These are phyloP conservation scores for Dicrostonyx torquatus DNA, from an alignment of 2,797 vertebrate genomes.

Conservation along the genomic window DNA sequence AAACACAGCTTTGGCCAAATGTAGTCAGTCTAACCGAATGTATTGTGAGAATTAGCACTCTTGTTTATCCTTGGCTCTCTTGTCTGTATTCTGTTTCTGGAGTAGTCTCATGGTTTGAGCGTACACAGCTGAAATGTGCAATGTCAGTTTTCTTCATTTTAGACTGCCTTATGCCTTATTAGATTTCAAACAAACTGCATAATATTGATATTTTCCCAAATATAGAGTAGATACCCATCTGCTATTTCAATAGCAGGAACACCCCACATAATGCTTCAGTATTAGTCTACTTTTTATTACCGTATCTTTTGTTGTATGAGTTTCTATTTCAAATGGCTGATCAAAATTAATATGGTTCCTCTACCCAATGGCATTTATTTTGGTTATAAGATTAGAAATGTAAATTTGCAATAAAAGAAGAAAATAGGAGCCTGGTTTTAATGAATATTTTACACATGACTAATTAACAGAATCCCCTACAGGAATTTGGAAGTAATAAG, in stretches of 20 bases:
- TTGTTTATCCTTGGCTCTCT: neutral
- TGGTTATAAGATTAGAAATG: constrained; percentile 89
- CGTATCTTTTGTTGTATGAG: constrained; percentile 78
- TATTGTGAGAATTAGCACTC: neutral
- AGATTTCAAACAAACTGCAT: neutral
- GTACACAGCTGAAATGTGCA: neutral
- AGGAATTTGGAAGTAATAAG: constrained; percentile 90
- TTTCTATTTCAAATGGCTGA: constrained; percentile 84
- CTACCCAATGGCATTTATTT: constrained; percentile 88
- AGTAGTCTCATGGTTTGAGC: neutral
- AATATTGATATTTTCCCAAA: constrained; percentile 50
- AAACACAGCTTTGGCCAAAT: neutral
- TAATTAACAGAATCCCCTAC: constrained; percentile 90
- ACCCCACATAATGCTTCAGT: constrained; percentile 60
- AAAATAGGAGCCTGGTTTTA: constrained; percentile 89
- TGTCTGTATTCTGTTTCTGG: constrained; percentile 10
- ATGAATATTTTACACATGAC: constrained; percentile 91
- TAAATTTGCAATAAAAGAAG: constrained; percentile 89
- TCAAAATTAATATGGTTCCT: constrained; percentile 87
- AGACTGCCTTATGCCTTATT: neutral
- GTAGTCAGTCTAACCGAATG: neutral
- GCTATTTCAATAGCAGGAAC: constrained; percentile 62
- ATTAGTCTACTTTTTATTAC: constrained; percentile 70
- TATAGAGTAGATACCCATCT: constrained; percentile 55
- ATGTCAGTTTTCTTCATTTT: constrained; percentile 14